phyloP scores from a whole-genome alignment of 2,113 vertebrate genomes.

The Gobio gobio region DNA sequence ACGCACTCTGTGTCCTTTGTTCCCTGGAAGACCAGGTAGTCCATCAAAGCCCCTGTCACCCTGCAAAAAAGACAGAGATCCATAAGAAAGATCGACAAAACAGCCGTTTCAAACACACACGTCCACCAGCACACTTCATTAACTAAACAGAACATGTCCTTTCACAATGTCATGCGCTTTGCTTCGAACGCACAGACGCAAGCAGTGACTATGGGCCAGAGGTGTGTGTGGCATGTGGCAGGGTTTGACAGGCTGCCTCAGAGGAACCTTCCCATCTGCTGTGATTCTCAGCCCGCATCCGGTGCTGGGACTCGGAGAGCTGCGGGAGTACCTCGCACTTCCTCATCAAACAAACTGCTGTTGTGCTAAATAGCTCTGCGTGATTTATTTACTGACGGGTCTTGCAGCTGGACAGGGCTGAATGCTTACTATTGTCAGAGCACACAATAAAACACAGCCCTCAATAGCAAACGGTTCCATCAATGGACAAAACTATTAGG shows the following conservation, averaged over 20 bases:
- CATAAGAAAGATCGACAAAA: constrained; percentile 43
- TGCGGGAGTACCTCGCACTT: constrained; percentile 59
- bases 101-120: constrained; percentile 55
- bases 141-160: constrained; percentile 14
- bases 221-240: constrained; percentile 41
- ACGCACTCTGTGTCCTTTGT: constrained; percentile 86
- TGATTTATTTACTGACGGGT: constrained; percentile 69
- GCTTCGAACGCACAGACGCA: constrained; percentile 33
- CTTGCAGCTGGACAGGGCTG: constrained; percentile 68
- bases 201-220: constrained; percentile 24
- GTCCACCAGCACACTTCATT: constrained; percentile 30
- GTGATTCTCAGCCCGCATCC: constrained; percentile 36
- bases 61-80: constrained; percentile 71
- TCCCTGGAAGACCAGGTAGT: constrained; percentile 87
- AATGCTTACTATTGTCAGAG: constrained; percentile 64
- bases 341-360: constrained; percentile 67
- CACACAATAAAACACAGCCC: constrained; percentile 49
- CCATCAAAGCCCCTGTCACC: constrained; percentile 92
- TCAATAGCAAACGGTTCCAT: constrained; percentile 1
- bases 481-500: constrained; percentile 43
- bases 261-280: constrained; percentile 69
- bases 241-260: constrained; percentile 54
- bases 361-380: constrained; percentile 59
- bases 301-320: constrained; percentile 53
- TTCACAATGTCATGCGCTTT: constrained; percentile 23